These are phyloP conservation scores for Chelonia mydas DNA, from an alignment of 2,797 vertebrate species.

Conservation along the genomic window DNA sequence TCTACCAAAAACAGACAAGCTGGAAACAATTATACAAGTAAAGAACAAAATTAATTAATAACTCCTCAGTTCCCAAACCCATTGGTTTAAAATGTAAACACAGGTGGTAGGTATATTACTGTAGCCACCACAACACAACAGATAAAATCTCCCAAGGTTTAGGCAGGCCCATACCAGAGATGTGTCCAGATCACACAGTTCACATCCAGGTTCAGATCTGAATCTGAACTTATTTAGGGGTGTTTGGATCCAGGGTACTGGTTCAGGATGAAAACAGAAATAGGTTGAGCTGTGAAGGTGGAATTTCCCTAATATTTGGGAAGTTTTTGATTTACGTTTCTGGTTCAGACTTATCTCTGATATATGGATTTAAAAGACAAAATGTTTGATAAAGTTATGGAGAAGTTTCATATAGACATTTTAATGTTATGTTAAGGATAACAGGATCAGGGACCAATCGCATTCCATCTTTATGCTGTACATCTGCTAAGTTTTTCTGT, in stretches of 20 bases:
- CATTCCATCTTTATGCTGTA: slow-evolving; percentile 1
- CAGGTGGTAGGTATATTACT: neutral
- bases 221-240: slow-evolving; percentile 8
- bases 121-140: neutral
- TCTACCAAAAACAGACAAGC: slow-evolving; percentile 41
- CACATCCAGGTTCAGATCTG: slow-evolving; percentile 1
- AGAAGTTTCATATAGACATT: neutral
- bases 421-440: slow-evolving; percentile 27
- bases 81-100: slow-evolving; percentile 56
- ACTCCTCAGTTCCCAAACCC: slow-evolving; percentile 51
- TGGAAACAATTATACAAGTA: slow-evolving; percentile 64
- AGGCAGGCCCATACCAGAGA: neutral
- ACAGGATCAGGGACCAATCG: slow-evolving; percentile 36
- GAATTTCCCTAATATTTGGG: slow-evolving; percentile 1
- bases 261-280: neutral
- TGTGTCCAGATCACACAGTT: neutral
- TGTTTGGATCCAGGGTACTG: neutral
- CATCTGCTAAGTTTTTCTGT: slow-evolving; percentile 50
- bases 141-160: neutral
- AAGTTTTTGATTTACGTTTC: slow-evolving; percentile 20
- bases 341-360: neutral
- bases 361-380: neutral
- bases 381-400: neutral
- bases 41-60: slow-evolving; percentile 58
- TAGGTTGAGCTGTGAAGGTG: neutral